Conservation (phyloP, 2,797 vertebrate species). For the Pristis pectinata region DNA sequence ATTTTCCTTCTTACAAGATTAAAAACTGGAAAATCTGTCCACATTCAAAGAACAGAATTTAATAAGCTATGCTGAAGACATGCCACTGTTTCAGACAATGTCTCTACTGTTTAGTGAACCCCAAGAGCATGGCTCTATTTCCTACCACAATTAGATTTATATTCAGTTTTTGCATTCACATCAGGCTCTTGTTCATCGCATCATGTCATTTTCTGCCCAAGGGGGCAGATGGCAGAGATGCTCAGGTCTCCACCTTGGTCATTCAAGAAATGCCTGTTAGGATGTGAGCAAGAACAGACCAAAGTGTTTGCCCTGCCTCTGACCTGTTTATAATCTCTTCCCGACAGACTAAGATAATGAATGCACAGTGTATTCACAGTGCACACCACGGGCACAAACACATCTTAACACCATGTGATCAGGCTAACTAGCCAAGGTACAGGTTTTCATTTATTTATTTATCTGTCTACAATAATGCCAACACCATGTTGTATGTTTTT, state of each 20-base stretch:
- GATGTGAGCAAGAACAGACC: neutral
- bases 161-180: neutral
- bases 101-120: neutral
- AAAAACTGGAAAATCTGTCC: neutral
- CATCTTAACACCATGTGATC: neutral
- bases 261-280: neutral
- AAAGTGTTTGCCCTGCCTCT: neutral
- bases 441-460: neutral
- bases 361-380: neutral
- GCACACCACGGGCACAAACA: neutral
- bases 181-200: neutral
- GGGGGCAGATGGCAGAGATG: neutral
- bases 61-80: constrained; percentile 10
- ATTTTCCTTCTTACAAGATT: neutral
- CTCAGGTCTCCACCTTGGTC: neutral
- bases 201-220: neutral
- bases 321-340: neutral
- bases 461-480: neutral
- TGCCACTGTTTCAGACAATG: too few relatives aligned
- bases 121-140: neutral
- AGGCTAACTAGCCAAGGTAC: neutral
- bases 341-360: neutral
- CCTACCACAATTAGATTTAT: neutral
- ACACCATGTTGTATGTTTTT: neutral
- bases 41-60: constrained; percentile 5